These are phyloP conservation scores for Pocota personata DNA, from an alignment of 2,888 invertebrate genomes.

Conservation along the genomic window DNA sequence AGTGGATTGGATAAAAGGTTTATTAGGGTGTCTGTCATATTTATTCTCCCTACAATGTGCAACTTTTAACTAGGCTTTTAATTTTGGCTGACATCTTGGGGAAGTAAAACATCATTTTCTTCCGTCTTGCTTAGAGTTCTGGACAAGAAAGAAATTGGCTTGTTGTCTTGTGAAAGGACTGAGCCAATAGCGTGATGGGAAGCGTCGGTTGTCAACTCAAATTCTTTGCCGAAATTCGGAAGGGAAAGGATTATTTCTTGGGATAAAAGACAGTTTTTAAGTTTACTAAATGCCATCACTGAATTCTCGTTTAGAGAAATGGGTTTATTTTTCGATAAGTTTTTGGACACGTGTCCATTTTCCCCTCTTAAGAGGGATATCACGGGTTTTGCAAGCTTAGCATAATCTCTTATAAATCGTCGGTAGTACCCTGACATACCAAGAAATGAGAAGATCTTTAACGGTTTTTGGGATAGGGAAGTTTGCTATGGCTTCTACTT, in stretches of 20 bases:
- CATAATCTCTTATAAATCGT: conserved; percentile 16
- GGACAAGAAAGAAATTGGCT: conserved; percentile 45
- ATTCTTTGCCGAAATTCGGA: neutral
- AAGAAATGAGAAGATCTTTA: conserved; percentile 48
- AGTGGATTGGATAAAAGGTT: neutral
- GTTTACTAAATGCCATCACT: neutral
- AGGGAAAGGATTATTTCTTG: too few relatives aligned
- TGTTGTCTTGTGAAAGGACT: conserved; percentile 75
- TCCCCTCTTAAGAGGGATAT: conserved; percentile 54
- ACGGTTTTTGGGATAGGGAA: conserved; percentile 56
- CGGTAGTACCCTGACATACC: conserved; percentile 28
- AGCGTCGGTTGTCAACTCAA: too few relatives aligned
- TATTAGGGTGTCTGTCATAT: conserved; percentile 38
- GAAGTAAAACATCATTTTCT: conserved; percentile 31
- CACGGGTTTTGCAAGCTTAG: conserved; percentile 32
- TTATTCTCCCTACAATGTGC: conserved; percentile 42
- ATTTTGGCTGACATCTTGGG: conserved; percentile 12
- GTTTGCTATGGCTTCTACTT: conserved; percentile 68
- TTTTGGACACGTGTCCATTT: conserved; percentile 37
- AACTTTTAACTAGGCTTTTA: conserved; percentile 10
- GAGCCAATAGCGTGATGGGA: conserved; percentile 75
- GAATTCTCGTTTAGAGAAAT: neutral
- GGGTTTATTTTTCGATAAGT: too few relatives aligned
- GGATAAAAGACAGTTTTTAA: neutral
- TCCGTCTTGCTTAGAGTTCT: conserved; percentile 45